Evolutionary conservation across 2,797 vertebrate genomes (phyloP).

Genomic region (Dromococcyx pavoninus): DNA sequence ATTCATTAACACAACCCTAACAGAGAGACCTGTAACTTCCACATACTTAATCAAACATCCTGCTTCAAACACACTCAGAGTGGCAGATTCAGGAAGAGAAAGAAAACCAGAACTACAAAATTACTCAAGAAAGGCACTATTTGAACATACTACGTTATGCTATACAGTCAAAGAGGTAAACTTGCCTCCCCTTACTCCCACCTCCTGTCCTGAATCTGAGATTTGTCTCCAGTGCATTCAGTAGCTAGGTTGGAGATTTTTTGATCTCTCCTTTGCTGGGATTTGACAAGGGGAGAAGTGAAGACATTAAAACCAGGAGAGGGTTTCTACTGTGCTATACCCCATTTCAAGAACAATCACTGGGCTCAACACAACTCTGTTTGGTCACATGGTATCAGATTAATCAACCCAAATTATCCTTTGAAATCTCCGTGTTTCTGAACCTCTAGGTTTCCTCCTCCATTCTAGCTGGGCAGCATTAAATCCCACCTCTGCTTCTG

Average conservation of each 20-base stretch:
- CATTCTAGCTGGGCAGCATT: background rate
- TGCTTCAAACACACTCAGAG: background rate
- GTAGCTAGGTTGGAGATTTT: background rate
- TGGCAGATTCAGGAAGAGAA: background rate
- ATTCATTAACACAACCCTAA: background rate
- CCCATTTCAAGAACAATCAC: background rate
- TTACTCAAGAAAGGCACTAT: background rate
- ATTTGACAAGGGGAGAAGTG: background rate
- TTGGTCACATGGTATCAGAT: background rate
- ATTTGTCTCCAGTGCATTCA: too few relatives aligned
- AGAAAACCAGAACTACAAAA: background rate
- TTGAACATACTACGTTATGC: background rate
- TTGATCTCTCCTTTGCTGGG: background rate
- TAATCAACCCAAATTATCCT: background rate
- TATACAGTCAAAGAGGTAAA: rapidly evolving
- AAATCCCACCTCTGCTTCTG: background rate
- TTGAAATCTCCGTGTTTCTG: background rate
- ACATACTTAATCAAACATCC: background rate
- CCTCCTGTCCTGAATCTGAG: background rate
- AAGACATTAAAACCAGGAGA: background rate
- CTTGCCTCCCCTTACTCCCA: background rate
- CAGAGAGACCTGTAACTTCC: background rate
- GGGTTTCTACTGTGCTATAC: background rate
- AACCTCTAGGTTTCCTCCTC: background rate
- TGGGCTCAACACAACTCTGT: rapidly evolving